phyloP scores from a whole-genome alignment of 2,888 invertebrate genomes.

The Eurytoma californica region DNA sequence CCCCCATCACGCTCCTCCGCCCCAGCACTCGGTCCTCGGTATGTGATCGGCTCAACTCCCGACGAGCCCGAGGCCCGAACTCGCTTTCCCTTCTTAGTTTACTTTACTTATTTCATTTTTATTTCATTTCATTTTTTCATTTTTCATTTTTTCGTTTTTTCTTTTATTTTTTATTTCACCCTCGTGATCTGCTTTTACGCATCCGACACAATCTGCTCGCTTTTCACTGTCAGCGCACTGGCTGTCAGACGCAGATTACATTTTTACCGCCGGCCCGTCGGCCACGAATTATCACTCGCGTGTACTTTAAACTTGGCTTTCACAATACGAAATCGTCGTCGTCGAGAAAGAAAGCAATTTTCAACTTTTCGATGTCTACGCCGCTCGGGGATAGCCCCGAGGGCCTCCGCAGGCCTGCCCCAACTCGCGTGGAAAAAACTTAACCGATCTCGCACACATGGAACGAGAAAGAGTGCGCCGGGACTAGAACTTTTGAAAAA shows the following conservation, averaged over 20 bases:
- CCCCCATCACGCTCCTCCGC: slow-evolving; percentile 46
- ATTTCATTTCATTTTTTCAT: not conserved
- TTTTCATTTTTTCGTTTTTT: too few species aligned
- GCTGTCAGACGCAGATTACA: not conserved
- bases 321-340: not conserved
- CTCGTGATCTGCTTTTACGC: too few species aligned
- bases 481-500: not conserved
- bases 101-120: too few species aligned
- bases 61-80: too few species aligned
- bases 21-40: slow-evolving; percentile 63
- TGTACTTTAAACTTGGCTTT: not conserved
- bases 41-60: slow-evolving; percentile 64
- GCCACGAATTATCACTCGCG: not conserved
- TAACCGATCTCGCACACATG: slow-evolving; percentile 41
- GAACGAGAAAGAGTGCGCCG: slow-evolving; percentile 30
- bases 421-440: slow-evolving; percentile 34
- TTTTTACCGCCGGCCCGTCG: not conserved
- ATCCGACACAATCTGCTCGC: too few species aligned
- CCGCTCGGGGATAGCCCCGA: slow-evolving; percentile 21
- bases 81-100: not conserved
- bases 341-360: slow-evolving; percentile 34
- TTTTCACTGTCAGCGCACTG: not conserved
- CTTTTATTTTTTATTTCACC: too few species aligned
- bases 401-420: not conserved
- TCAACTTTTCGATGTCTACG: slow-evolving; percentile 33